Conservation (phyloP, 2,113 vertebrate species). For the Hoplias malabaricus region DNA sequence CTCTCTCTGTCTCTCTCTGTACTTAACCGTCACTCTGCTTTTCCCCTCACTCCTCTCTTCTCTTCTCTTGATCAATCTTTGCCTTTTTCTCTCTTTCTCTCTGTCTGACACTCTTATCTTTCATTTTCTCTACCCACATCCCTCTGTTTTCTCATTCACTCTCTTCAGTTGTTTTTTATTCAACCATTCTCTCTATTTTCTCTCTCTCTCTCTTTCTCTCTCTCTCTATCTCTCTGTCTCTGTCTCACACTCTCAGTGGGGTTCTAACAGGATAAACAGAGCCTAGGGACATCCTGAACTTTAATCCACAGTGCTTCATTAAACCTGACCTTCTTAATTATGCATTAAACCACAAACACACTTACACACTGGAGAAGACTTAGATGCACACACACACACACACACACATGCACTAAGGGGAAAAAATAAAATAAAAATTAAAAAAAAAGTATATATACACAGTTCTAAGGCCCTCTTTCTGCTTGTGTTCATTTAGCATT, state of each 20-base stretch:
- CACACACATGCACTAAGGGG: background rate
- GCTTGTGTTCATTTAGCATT: slow-evolving; percentile 52
- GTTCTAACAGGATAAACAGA: slow-evolving; percentile 75
- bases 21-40: background rate
- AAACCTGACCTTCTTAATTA: slow-evolving; percentile 92
- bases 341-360: slow-evolving; percentile 76
- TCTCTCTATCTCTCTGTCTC: background rate
- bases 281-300: slow-evolving; percentile 86
- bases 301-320: slow-evolving; percentile 84
- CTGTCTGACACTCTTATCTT: background rate
- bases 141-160: background rate
- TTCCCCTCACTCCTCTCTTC: background rate
- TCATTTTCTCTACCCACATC: background rate
- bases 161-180: background rate
- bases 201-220: background rate
- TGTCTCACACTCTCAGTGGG: slow-evolving; percentile 14
- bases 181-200: no score
- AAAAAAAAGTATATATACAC: no score
- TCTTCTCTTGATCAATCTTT: background rate
- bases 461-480: background rate
- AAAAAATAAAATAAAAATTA: no score
- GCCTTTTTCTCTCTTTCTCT: background rate
- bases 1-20: background rate
- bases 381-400: slow-evolving; percentile 52
- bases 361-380: slow-evolving; percentile 56